These are phyloP conservation scores for Atrina japonica DNA, from an alignment of 2,888 invertebrate genomes.

Conservation along the genomic window DNA sequence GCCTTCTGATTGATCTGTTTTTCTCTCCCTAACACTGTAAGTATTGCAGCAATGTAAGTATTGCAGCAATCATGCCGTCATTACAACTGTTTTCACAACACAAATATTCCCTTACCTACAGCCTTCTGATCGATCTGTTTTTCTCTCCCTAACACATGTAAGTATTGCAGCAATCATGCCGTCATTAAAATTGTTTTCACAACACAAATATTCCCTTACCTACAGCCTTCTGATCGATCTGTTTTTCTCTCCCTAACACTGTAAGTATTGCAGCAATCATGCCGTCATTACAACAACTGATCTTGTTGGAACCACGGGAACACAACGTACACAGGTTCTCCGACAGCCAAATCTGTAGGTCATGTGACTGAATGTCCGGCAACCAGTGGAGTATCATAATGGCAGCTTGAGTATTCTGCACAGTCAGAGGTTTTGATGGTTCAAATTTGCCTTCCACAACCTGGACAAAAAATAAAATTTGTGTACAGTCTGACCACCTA, in stretches of 20 bases:
- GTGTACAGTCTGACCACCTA: too few species aligned
- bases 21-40: constrained; percentile 81
- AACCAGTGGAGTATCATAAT: constrained; percentile 83
- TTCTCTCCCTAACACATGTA: constrained; percentile 81
- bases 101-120: constrained; percentile 75
- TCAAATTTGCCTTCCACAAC: constrained; percentile 68
- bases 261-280: constrained; percentile 82
- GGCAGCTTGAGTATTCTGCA: constrained; percentile 82
- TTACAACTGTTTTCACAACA: constrained; percentile 83
- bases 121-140: constrained; percentile 81
- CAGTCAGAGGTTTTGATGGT: constrained; percentile 61
- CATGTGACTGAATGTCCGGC: constrained; percentile 80
- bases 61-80: constrained; percentile 82
- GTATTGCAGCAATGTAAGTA: too few species aligned
- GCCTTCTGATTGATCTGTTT: constrained; percentile 81
- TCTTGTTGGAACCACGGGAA: constrained; percentile 82
- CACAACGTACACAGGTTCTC: constrained; percentile 77
- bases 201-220: constrained; percentile 64
- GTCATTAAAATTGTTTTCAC: background rate
- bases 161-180: background rate
- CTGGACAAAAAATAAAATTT: too few species aligned
- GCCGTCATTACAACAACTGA: constrained; percentile 83
- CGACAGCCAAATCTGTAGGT: constrained; percentile 81
- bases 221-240: constrained; percentile 81
- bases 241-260: constrained; percentile 80